Evolutionary conservation across 1,140 invertebrate species (phyloP).

Genomic region (Heliconius melpomene): DNA sequence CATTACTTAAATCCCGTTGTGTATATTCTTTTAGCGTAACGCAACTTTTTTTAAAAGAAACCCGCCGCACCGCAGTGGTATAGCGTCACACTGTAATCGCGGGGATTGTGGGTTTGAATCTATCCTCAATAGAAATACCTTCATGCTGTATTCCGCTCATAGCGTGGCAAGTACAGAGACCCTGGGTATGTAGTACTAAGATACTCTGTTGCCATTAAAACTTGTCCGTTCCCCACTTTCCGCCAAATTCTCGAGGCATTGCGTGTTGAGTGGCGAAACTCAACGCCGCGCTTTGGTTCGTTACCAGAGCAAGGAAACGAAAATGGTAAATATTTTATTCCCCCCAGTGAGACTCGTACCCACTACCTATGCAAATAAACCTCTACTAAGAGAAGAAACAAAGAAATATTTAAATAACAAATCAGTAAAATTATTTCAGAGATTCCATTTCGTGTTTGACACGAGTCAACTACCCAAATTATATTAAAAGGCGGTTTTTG

Average conservation of each 20-base stretch:
- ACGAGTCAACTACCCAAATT: slow-evolving; percentile 3
- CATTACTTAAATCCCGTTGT: no score
- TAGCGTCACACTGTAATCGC: background rate
- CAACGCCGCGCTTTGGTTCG: no score
- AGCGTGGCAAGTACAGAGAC: background rate
- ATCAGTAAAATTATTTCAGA: background rate
- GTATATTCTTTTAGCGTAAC: no score
- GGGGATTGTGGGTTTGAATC: background rate
- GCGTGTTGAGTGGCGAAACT: no score
- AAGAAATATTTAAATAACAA: background rate
- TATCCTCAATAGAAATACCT: background rate
- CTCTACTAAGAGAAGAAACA: background rate
- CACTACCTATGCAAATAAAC: background rate
- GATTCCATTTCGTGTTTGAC: background rate
- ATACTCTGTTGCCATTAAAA: background rate
- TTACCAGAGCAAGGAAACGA: no score
- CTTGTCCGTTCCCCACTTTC: no score
- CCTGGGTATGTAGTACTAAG: background rate
- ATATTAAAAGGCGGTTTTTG: slow-evolving; percentile 12
- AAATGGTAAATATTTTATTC: no score
- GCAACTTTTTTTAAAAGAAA: no score
- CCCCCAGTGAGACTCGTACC: no score
- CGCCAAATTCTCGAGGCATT: no score
- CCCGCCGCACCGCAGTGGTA: background rate
- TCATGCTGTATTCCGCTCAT: background rate